Base-by-base conservation (phyloP, 2,888 invertebrate genomes). In the Metellina segmentata region DNA sequence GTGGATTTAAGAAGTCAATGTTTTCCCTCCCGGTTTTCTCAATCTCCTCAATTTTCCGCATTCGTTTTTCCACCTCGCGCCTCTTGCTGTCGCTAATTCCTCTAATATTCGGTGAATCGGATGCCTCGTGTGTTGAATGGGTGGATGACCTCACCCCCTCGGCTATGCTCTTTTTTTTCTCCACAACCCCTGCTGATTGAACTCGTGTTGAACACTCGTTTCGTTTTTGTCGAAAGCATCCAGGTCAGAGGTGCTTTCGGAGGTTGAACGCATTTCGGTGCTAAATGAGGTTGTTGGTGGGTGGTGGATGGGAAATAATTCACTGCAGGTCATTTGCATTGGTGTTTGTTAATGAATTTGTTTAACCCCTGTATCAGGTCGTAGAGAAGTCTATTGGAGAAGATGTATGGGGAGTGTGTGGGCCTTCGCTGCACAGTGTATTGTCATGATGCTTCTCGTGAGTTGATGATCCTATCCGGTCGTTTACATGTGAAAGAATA, bases 131-230 rank as follows among this genome's bases (percentile, higher is more conserved):
- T 72, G 72, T 72, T 34, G 72, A 72, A 72, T 72, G 72, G 72
- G 72, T 77, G 77, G 49, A 51, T 77, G 77, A 77, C 77, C 77
- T 77, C 77, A 16, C 77, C 77, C 77, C 75, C 77, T 8, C 77
- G 13, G 77, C 16, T 72, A 20, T 72, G 34, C 19, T 72, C 20
- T 72, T 16, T 34, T 8, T n/a, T 34, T 34, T 34, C 34, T 34
- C 34, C 34, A 34, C 34, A 34, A 19, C 19, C 72, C 72, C 72
- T 34, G 72, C 72, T 72, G 72, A 72, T 9, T 19, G 72, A 72
- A 9, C n/a, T 16, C 72, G n/a, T 72, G 72, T 72, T 72, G 34
- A 16, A 20, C 34, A 34, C 34, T 34, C 34, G 34, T 34, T 34
- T 72, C 19, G 72, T 19, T 19, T 72, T 34, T 19, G 77, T 8